Evolutionary conservation across 2,888 invertebrate genomes (phyloP), one percentile per base, ranked within the genome.

Genomic region (Drosophila atripex): DNA sequence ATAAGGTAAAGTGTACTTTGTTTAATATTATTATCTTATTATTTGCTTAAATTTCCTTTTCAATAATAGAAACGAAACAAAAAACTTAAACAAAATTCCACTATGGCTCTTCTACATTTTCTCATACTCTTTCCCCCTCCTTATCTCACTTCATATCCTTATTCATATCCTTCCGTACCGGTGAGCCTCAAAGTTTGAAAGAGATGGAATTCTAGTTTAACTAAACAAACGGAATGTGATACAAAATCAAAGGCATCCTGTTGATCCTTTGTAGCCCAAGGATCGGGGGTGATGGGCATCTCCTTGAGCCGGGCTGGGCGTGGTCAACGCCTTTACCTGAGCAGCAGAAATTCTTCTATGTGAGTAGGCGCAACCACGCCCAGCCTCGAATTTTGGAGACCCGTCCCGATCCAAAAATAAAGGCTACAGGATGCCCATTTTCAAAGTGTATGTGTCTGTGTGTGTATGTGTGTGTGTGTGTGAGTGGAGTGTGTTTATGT

Each of bases 1-100:
- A 84, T 82, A 87, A 84, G 86, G 85, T 86, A 88, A 74, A 84
- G 80, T 80, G 78, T 77, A 82, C 76, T 89, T 82, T 75, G 80
- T 75, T 85, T 88, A 76, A 78, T 88, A 77, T 86, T 76, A 78
- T 79, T 55, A 78, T 61, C 70, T 39, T 74, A 77, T 76, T 78
- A 82, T 78, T 77, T 76, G 73, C 79, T 80, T 76, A 88, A 74
- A 80, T 79, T 84, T 75, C 47, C 72, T 84, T 86, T 78, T 76
- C 70, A 83, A 84, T 86, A 83, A 88, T 79, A 80, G 66, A 83
- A 88, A 83, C 80, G 79, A 86, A 75, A 83, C 80, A 86, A 83
- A 76, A 86, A 89, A 89, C 75, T 86, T 78, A 89, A 88, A 88
- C 80, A 87, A 85, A 86, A 89, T 89, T 89, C 77, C 78, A 88